Conservation (phyloP, 2,888 invertebrate genomes). For the Phengaris alcon region DNA sequence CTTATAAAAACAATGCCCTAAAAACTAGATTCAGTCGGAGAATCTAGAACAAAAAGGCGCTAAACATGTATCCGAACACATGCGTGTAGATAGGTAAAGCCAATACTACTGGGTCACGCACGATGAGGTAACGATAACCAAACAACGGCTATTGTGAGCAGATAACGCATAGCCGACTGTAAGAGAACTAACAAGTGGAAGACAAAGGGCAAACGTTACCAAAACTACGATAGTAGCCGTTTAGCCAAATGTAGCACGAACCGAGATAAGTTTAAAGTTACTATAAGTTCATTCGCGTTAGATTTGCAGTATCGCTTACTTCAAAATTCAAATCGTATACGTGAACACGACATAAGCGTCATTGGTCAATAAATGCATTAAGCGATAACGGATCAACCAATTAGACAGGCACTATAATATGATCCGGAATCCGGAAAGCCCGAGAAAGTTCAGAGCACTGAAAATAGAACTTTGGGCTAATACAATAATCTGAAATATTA, state of each 20-base stretch:
- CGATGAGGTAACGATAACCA: slow-evolving; percentile 9
- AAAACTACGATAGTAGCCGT: neutral
- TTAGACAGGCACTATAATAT: no score
- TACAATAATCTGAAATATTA: no score
- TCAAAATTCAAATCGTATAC: no score
- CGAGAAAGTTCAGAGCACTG: no score
- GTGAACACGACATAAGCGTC: no score
- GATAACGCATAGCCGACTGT: neutral
- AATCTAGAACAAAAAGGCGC: slow-evolving; percentile 9
- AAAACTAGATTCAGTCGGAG: neutral
- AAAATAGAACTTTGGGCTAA: no score
- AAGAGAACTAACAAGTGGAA: neutral
- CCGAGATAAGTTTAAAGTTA: neutral
- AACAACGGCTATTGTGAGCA: slow-evolving; percentile 17
- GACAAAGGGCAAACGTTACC: neutral
- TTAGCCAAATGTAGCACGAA: neutral
- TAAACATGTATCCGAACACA: neutral
- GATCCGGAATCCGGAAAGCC: no score
- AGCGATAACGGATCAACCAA: no score
- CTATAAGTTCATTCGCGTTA: neutral
- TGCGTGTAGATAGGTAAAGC: slow-evolving; percentile 12
- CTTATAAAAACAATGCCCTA: neutral
- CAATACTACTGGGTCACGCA: slow-evolving; percentile 23
- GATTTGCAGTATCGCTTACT: no score
- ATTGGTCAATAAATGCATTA: no score